Evolutionary conservation across 2,113 vertebrate species (phyloP), one percentile per base, ranked within the genome.

Genomic region (Hoplias malabaricus): DNA sequence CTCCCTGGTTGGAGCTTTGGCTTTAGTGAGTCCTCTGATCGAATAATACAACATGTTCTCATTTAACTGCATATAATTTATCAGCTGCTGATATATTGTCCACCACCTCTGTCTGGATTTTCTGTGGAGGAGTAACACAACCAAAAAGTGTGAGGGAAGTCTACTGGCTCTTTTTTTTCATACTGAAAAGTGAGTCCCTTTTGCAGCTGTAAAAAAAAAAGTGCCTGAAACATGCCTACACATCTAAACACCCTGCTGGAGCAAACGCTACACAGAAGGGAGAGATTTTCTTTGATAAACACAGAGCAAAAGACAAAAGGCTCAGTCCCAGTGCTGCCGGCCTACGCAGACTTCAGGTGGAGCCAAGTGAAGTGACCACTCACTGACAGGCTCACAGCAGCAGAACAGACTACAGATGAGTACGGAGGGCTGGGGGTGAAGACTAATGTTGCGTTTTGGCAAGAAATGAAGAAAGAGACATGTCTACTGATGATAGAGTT

Each of bases 321-420:
- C 59, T 33, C 38, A 14, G 23, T 31, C 50, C 25, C n/a, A 3
- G 53, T 33, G 50, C 25, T 70, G 34, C 14, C 31, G n/a, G 27
- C 13, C 1, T 31, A 33, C 50, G 13, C 11, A 27, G 42, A 4
- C 29, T 14, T 34, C 34, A 29, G 53, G 61, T 36, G 33, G 31
- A 65, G 42, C 70, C 42, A 16, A 61, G 11, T 50, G 29, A 40
- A 23, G 34, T 65, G 59, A 78, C 59, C 19, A 40, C 38, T 71
- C 43, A 43, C 59, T 70, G 40, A 62, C 29, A 19, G 36, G 13
- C 74, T 68, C 13, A 1, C 38, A 72, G 25, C 42, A 62, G 19
- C 54, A 34, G 57, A n/a, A 48, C 57, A 33, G 23, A 29, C 54
- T 29, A 29, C 54, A 57, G 57, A 61, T 33, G 57, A 31, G 27